Evolutionary conservation across 2,888 invertebrate species (phyloP), one percentile per base, ranked within the genome.

Genomic region (Melanophora roralis): DNA sequence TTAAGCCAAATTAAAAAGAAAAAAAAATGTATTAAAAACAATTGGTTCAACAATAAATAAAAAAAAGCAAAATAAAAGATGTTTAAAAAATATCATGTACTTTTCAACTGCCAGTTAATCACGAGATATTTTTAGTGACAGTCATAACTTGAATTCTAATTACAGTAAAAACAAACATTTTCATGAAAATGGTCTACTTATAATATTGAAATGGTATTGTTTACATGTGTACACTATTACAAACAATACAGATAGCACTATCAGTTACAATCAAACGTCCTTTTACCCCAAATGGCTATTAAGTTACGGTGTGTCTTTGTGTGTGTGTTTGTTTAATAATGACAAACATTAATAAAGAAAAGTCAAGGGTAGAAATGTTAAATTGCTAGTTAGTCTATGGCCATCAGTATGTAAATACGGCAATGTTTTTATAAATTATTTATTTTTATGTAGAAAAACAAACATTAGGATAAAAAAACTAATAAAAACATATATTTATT

Each of bases 341-440:
- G 12, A 32, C 12, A 27, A 47, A 57, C 27, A 34, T 12, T 9
- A 51, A 43, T 27, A 64, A 16, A 32, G 23, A 32, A 67, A 65
- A 55, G 55, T 64, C n/a, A 55, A 43, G 43, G 59, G 21, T 36
- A 62, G 55, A 72, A 16, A 36, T 57, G 36, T 68, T 4, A 55
- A 57, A 45, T 12, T 57, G 16, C 7, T 4, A n/a, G n/a, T n/a
- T n/a, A 12, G 8, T 45, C 40, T 47, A 57, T 47, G 57, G 47
- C 36, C 47, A 57, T n/a, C 8, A 47, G 16, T 23, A 23, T 36
- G 36, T 47, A 38, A 49, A 59, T 47, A 14, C 27, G 27, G 12
- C 2, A 36, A 36, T 45, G 23, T 47, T 45, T 43, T 11, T 36
- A 36, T 14, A 34, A 57, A 36, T 47, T 32, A 55, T 55, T 4